Base-by-base conservation (phyloP, 2,888 invertebrate species). In the Cryptus armator region DNA sequence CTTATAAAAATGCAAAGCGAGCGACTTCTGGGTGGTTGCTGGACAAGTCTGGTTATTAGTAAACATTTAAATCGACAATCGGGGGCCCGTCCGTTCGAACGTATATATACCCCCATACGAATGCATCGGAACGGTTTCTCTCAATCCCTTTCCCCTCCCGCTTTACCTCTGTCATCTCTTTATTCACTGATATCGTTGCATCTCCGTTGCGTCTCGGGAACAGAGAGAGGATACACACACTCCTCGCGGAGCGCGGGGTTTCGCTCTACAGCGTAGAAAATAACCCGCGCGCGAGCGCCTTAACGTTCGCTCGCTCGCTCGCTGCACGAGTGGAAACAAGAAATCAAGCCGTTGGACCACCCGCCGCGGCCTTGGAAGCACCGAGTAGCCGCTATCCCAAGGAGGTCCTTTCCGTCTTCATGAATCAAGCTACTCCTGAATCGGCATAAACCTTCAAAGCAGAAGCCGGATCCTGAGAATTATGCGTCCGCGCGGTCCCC, bases 31-130 rank as follows among this genome's bases (percentile, higher is more conserved):
- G 93, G 93, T 93, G 93, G 93, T 92, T 93, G 93, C 91, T 89
- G 91, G 92, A 93, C 93, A 93, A 93, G 93, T 89, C 88, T 93
- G 93, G 93, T 93, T 93, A 93, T 93, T 93, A 93, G 93, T 93
- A 93, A 93, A 93, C 93, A 93, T 93, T 93, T 93, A 93, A 93
- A 93, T 93, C 93, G 93, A 93, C 92, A 93, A 93, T 93, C 92
- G 92, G 9, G 37, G 37, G 89, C 84, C 85, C 87, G 89, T 85
- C 85, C 87, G 78, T 72, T 84, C 62, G 66, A 71, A 12, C 32
- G 44, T 64, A 32, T 64, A 66, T 51, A 24, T 68, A 56, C 37
- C 37, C 7, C 37, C 10, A 70, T 51, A 70, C 46, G 51, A 71
- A 71, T 70, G 75, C 46, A 81, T 71, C 19, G 64, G n/a, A 72